Conservation (phyloP, 2,888 invertebrate species). For the Cancer borealis region DNA sequence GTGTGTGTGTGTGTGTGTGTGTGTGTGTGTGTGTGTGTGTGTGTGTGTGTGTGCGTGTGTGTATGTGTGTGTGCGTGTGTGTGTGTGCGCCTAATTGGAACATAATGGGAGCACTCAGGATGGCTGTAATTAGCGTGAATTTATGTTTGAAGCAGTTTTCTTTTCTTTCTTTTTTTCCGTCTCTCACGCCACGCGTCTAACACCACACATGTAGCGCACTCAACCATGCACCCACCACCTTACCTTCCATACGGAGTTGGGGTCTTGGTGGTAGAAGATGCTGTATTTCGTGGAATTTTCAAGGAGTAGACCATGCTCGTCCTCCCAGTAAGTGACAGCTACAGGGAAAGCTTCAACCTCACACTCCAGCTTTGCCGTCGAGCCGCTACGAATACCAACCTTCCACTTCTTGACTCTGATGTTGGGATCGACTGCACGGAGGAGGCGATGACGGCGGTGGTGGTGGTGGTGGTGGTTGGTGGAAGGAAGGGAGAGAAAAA, state of each 20-base stretch:
- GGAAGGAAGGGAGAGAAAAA: not conserved
- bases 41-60: constrained; percentile 57
- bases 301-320: constrained; percentile 86
- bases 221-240: not conserved
- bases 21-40: constrained; percentile 64
- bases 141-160: not conserved
- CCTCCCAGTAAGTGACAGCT: constrained; percentile 92
- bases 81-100: not conserved
- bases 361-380: constrained; percentile 85
- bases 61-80: constrained; percentile 60
- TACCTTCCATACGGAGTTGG: constrained; percentile 73
- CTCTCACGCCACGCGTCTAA: not conserved
- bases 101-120: not conserved
- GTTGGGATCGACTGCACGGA: constrained; percentile 72
- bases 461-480: not conserved
- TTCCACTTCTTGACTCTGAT: constrained; percentile 75
- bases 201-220: not conserved
- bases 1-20: constrained; percentile 49
- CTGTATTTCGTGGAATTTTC: constrained; percentile 85
- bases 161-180: not conserved
- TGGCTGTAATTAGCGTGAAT: not conserved
- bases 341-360: constrained; percentile 94
- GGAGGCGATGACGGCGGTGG: not conserved
- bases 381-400: constrained; percentile 73
- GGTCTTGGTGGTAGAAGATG: constrained; percentile 63